Evolutionary conservation across 92 coral and sea anemone genomes (phyloP), one percentile per base, ranked within the genome.

Genomic region (Phenganax subtilis): DNA sequence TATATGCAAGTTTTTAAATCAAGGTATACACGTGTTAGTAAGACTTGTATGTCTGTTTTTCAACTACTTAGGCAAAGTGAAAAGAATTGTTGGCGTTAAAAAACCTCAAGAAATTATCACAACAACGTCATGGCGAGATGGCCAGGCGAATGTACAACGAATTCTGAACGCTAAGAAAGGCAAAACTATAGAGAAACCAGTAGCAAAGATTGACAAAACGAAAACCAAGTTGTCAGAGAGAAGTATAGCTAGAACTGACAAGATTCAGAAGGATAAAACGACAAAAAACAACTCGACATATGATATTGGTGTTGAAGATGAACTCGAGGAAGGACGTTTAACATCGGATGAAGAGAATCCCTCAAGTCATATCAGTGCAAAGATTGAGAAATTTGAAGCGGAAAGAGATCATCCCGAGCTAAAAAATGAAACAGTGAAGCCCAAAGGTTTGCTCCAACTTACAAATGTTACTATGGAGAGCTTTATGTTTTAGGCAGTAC

Each of bases 101-200:
- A 85, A 87, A 12, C 99, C 97, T 56, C 88, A 86, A 67, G 94
- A 90, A 57, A 28, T 84, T 74, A 96, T 96, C 54, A 88, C 93
- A 4, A 92, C 99, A 3, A 85, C 90, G 2, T 92, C 97, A 70
- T 96, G 99, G 99, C 88, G 97, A 2, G 82, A 97, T 55, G 99
- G 99, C 6, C 92, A 92, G 77, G 92, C 91, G 68, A 92, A 97
- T 6, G 99, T 96, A 17, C 92, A 90, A 74, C 87, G 86, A 57
- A 86, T 96, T 14, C 86, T 96, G 70, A 94, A 93, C 25, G 56
- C 91, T 17, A 89, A 84, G 72, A 92, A 86, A 75, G 85, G 80
- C 68, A 88, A 81, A 52, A 53, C 88, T 1, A 71, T 84, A n/a
- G 75, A 66, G 28, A 88, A 86, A 31, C 80, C 92, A 20, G 91